Conservation (phyloP, 2,113 vertebrate genomes). For the Hiodon alosoides region DNA sequence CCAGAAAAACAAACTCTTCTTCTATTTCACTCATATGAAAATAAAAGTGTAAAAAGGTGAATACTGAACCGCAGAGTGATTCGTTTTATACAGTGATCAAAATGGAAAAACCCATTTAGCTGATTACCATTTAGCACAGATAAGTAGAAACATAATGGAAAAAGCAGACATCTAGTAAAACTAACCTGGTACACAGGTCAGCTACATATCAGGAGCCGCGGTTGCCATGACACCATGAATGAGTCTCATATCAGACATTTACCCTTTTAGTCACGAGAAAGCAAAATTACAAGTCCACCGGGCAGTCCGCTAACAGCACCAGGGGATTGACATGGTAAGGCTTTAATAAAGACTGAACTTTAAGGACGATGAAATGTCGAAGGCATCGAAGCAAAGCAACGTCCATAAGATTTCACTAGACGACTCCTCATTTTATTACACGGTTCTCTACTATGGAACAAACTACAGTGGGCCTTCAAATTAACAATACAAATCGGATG, state of each 20-base stretch:
- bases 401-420: too few species aligned
- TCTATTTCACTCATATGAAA: too few species aligned
- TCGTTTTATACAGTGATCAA: not conserved
- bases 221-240: slow-evolving; percentile 23
- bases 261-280: slow-evolving; percentile 10
- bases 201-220: slow-evolving; percentile 6
- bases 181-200: not conserved
- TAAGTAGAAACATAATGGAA: not conserved
- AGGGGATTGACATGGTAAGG: not conserved
- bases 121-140: not conserved
- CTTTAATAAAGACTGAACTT: too few species aligned
- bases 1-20: too few species aligned
- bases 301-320: not conserved
- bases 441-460: not conserved
- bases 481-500: not conserved
- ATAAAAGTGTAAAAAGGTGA: not conserved
- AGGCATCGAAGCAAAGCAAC: too few species aligned
- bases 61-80: not conserved
- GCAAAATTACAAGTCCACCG: not conserved
- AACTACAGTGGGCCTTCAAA: not conserved
- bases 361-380: too few species aligned
- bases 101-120: not conserved
- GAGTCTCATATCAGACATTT: not conserved
- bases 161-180: not conserved
- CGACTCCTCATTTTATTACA: too few species aligned